Percentiles rank a stretch among this genome's conserved stretches.
Evolutionary conservation across 2,113 vertebrate genomes (phyloP).

Genomic region (Mus spicilegus): DNA sequence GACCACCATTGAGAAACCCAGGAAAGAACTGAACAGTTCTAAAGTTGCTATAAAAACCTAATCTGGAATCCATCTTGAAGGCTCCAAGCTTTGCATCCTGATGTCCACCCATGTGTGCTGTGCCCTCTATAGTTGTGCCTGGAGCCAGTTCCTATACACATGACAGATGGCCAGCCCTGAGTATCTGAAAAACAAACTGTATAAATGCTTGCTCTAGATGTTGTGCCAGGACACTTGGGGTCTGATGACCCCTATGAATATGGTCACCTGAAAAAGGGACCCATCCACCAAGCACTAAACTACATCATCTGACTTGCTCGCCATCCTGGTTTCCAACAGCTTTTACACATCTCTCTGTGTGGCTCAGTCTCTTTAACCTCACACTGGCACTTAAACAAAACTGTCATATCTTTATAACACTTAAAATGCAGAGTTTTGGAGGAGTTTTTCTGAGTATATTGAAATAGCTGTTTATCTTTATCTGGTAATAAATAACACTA

Average conservation of each 20-base stretch:
- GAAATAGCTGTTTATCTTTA: constrained; percentile 67
- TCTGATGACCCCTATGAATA: background rate
- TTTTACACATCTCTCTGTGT: constrained; percentile 15
- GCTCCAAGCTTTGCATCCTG: background rate
- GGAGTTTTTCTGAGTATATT: constrained; percentile 41
- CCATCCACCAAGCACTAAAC: background rate
- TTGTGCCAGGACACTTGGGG: background rate
- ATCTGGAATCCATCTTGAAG: background rate
- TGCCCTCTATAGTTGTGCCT: background rate
- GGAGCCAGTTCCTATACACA: background rate
- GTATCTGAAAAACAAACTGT: background rate
- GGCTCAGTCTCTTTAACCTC: constrained; percentile 50
- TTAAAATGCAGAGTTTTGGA: constrained; percentile 67
- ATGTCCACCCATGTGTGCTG: background rate
- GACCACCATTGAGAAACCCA: constrained; percentile 45
- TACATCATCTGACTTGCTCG: background rate
- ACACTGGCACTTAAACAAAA: constrained; percentile 63
- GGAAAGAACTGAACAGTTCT: background rate
- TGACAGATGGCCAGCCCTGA: background rate
- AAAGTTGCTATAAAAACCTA: constrained; percentile 57
- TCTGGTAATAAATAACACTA: constrained; percentile 78
- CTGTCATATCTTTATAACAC: constrained; percentile 57
- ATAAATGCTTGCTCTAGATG: background rate
- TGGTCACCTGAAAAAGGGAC: background rate
- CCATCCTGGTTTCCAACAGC: constrained; percentile 1